These are phyloP conservation scores for Drosophila parabipectinata DNA, from an alignment of 1,140 invertebrate species.

Conservation along the genomic window DNA sequence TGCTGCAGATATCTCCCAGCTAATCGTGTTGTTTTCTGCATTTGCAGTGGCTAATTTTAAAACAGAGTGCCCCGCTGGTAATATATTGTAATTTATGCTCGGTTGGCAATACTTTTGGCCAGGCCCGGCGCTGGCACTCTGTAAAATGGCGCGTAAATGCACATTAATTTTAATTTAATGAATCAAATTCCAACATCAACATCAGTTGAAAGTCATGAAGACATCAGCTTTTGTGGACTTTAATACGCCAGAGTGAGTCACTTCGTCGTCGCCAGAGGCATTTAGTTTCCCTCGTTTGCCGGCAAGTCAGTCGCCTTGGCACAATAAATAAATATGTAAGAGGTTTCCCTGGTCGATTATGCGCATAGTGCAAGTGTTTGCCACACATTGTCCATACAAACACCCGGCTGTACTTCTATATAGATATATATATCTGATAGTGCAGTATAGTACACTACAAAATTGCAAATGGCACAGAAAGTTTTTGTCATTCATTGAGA, in stretches of 20 bases:
- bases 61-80: constrained; percentile 58
- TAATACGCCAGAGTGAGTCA: constrained; percentile 17
- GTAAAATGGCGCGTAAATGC: constrained; percentile 75
- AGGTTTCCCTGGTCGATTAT: constrained; percentile 59
- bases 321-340: constrained; percentile 74
- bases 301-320: constrained; percentile 59
- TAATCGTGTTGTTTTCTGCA: constrained; percentile 37
- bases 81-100: constrained; percentile 80
- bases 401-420: constrained; percentile 1
- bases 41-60: constrained; percentile 69
- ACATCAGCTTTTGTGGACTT: constrained; percentile 2
- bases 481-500: constrained; percentile 66
- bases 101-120: constrained; percentile 75
- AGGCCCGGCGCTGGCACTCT: constrained; percentile 53
- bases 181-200: constrained; percentile 60
- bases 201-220: constrained; percentile 4
- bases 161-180: constrained; percentile 82
- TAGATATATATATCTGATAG: constrained; percentile 27
- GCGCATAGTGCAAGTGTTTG: constrained; percentile 74
- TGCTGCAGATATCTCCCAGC: constrained; percentile 41
- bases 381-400: constrained; percentile 44
- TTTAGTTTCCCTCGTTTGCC: neutral
- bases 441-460: no score
- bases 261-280: neutral
- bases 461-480: constrained; percentile 36